Conservation (phyloP, 2,113 vertebrate species). For the Percina caprodes region DNA sequence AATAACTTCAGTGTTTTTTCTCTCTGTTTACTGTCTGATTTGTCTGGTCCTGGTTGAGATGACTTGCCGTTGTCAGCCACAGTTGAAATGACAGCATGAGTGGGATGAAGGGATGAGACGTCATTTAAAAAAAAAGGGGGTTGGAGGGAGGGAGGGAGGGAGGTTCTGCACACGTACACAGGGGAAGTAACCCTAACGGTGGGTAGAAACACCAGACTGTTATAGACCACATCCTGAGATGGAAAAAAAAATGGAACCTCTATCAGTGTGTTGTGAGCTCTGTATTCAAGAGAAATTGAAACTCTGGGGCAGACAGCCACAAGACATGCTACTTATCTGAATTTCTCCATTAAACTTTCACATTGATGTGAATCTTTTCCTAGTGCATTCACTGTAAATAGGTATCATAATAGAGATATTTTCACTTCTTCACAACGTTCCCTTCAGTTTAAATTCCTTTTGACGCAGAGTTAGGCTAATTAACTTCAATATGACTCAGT, state of each 20-base stretch:
- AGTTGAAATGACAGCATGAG: conserved; percentile 41
- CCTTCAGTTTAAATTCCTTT: background rate
- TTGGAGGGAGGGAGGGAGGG: conserved; percentile 45
- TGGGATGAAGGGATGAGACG: background rate
- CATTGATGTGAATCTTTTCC: background rate
- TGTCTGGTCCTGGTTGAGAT: background rate
- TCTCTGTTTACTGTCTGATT: background rate
- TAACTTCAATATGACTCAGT: background rate
- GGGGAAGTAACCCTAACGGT: conserved; percentile 40
- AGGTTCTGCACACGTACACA: conserved; percentile 10
- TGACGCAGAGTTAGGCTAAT: background rate
- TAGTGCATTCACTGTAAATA: too few species aligned
- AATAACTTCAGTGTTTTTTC: background rate
- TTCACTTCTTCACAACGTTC: background rate
- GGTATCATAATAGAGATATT: too few species aligned
- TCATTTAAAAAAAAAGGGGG: conserved; percentile 41
- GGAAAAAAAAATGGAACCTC: background rate
- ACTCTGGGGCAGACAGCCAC: background rate
- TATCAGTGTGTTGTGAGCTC: background rate
- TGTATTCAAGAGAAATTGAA: background rate
- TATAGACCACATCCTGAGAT: background rate
- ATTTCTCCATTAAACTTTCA: background rate
- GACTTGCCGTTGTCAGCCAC: conserved; percentile 15
- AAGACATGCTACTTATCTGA: rapidly evolving
- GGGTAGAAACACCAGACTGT: conserved; percentile 3